Evolutionary conservation across 64 coral and sea anemone genomes (phyloP).

Genomic region (Actinia equina): DNA sequence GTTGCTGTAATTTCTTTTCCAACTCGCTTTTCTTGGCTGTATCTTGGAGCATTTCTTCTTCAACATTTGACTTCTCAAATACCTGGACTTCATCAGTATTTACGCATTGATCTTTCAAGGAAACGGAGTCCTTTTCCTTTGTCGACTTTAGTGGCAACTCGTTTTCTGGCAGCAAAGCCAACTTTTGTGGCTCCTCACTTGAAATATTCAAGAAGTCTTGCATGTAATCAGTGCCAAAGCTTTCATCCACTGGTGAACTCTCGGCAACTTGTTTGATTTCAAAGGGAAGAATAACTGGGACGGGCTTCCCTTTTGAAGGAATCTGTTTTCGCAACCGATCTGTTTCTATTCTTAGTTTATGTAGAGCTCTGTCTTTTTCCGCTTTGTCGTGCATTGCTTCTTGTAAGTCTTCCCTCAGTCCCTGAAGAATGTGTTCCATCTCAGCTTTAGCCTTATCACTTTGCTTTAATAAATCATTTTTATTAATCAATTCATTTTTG

Average conservation of each 20-base stretch:
- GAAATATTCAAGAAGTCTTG: conserved; percentile 61
- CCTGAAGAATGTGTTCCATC: conserved; percentile 66
- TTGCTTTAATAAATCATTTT: conserved; percentile 38
- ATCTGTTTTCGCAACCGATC: conserved; percentile 64
- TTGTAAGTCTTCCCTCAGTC: conserved; percentile 74
- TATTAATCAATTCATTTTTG: conserved; percentile 16
- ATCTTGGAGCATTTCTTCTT: conserved; percentile 17
- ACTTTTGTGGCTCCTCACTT: conserved; percentile 56
- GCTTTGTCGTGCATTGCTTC: conserved; percentile 72
- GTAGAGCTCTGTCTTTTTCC: conserved; percentile 49
- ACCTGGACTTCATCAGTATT: conserved; percentile 22
- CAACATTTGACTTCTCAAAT: neutral
- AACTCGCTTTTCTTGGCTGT: neutral
- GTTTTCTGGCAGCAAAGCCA: conserved; percentile 12
- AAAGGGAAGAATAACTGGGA: conserved; percentile 47
- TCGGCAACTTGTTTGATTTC: conserved; percentile 55
- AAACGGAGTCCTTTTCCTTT: neutral
- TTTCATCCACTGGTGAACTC: conserved; percentile 36
- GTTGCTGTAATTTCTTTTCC: conserved; percentile 43
- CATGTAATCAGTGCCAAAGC: conserved; percentile 28
- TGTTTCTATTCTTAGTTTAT: conserved; percentile 58
- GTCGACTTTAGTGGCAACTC: conserved; percentile 11
- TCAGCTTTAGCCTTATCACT: conserved; percentile 40
- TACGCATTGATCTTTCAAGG: conserved; percentile 13
- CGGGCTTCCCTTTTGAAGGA: conserved; percentile 38